phyloP scores from a whole-genome alignment of 2,797 vertebrate genomes.

The Heliangelus exortis region DNA sequence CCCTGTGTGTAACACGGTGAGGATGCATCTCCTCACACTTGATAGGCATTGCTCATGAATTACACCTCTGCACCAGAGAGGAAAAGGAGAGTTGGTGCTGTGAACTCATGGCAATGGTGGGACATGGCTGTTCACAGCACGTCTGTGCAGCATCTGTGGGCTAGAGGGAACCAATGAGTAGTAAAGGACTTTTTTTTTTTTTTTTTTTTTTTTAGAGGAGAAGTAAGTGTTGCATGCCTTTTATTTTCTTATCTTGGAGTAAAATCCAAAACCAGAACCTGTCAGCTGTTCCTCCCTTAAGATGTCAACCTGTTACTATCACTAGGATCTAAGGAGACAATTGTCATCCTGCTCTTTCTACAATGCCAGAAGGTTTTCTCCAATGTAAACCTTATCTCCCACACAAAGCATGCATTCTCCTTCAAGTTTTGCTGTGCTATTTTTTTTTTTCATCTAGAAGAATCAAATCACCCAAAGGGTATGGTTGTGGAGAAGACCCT shows the following conservation, averaged over 20 bases:
- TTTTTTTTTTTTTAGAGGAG: fast-evolving
- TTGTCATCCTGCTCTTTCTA: not conserved
- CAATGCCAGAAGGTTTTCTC: not conserved
- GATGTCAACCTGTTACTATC: not conserved
- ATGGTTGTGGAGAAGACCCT: not conserved
- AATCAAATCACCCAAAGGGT: not conserved
- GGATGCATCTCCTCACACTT: not conserved
- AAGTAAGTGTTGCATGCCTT: not conserved
- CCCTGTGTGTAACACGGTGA: not conserved
- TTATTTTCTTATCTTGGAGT: not conserved
- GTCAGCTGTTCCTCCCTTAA: not conserved
- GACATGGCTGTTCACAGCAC: fast-evolving
- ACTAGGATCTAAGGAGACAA: not conserved
- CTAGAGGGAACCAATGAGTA: not conserved
- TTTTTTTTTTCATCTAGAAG: not conserved
- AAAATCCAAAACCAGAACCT: not conserved
- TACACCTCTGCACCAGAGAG: not conserved
- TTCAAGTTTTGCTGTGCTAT: not conserved
- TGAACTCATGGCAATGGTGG: fast-evolving
- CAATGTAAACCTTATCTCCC: not conserved
- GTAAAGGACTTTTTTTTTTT: not conserved
- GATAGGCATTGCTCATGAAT: not conserved
- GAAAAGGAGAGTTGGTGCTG: not conserved
- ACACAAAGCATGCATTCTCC: not conserved
- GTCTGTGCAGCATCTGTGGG: not conserved